Evolutionary conservation across 1,140 invertebrate species (phyloP).

Genomic region (Conus ventricosus): DNA sequence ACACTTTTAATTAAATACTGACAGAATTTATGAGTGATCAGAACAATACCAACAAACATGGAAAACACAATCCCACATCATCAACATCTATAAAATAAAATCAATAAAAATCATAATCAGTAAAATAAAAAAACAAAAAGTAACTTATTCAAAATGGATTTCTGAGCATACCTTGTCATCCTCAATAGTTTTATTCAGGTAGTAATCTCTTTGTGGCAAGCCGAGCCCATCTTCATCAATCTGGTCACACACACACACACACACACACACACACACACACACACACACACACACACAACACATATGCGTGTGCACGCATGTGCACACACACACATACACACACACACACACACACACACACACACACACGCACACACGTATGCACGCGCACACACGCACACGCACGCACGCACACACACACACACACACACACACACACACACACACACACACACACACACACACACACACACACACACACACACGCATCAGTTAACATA

Average conservation of each 20-base stretch:
- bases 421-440: not conserved
- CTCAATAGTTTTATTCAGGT: conserved; percentile 86
- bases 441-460: not conserved
- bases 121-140: too few species aligned
- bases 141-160: too few species aligned
- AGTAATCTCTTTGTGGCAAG: conserved; percentile 90
- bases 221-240: conserved; percentile 94
- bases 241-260: conserved; percentile 75
- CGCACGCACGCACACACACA: too few species aligned
- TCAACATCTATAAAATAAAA: too few species aligned
- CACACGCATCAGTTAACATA: not conserved
- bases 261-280: not conserved
- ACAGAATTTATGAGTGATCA: too few species aligned
- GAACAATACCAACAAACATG: too few species aligned
- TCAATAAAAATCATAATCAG: too few species aligned
- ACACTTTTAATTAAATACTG: too few species aligned
- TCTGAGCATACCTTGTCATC: conserved; percentile 71
- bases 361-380: not conserved
- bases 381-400: too few species aligned
- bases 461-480: conserved; percentile 4
- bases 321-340: not conserved
- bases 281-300: not conserved
- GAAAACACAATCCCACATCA: too few species aligned
- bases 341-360: not conserved
- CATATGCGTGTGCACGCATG: not conserved